Base-by-base conservation (phyloP, 2,888 invertebrate genomes). In the Agrochola macilenta region DNA sequence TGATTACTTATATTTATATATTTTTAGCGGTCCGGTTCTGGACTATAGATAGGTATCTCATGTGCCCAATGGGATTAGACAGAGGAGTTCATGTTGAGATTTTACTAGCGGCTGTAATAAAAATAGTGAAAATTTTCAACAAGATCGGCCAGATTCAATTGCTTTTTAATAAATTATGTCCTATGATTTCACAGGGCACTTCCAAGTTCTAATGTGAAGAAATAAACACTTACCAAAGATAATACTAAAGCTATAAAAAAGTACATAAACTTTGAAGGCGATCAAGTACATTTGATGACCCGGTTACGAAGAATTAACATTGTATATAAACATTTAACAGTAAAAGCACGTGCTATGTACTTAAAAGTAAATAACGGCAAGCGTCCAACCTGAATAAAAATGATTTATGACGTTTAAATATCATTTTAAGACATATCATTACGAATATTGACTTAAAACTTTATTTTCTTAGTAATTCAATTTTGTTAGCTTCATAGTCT, bases 381-480 rank as follows among this genome's bases (percentile, higher is more conserved):
- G 49, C 77, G 81, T 88, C 78, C 87, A 88, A 84, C 88, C 81
- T 87, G 76, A 88, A 87, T 88, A 85, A 88, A 86, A 82, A 82
- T 82, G 35, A 85, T 58, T 69, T 85, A 88, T 86, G 71, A 78
- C 81, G 63, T 80, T 60, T 57, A 43, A 57, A 71, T 60, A 76
- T 75, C 63, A 70, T 26, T 68, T 12, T 69, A 54, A 77, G n/a
- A 39, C 7, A 5, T 35, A 63, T 35, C 54, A n/a, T 70, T 30
- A 54, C 80, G 87, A 88, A 89, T 87, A 81, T 89, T 88, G 69
- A 46, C 57, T 17, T 69, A 61, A 61, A 70, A 66, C 71, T 79
- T 82, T 58, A 81, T 75, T 79, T 82, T 87, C 77, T 84, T 80
- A 80, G 82, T 84, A 82, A 66, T 79, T 76, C 61, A 73, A n/a